These are phyloP conservation scores for Gymnobelideus leadbeateri DNA, from an alignment of 2,113 vertebrate genomes.

Conservation along the genomic window DNA sequence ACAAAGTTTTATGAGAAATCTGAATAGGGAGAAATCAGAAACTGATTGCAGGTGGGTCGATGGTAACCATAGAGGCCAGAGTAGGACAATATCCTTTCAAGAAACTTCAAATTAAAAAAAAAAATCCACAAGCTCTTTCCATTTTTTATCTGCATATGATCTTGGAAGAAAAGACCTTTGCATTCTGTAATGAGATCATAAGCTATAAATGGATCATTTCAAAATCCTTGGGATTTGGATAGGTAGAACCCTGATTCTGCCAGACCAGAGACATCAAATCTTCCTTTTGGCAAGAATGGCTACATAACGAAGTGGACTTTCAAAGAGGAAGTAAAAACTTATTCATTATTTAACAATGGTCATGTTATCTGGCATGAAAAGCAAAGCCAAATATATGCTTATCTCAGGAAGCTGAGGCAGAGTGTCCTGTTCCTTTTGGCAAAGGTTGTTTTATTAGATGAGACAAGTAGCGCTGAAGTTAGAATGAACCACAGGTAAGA, in stretches of 20 bases:
- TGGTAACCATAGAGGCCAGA: background rate
- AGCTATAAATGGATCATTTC: background rate
- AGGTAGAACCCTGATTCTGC: background rate
- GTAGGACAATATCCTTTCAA: background rate
- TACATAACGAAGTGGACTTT: background rate
- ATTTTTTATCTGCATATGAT: background rate
- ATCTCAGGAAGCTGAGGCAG: background rate
- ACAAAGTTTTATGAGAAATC: background rate
- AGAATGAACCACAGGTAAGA: background rate
- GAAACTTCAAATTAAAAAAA: background rate
- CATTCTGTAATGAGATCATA: background rate
- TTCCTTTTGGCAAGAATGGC: background rate
- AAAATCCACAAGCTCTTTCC: background rate
- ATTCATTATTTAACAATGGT: background rate
- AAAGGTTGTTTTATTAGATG: background rate
- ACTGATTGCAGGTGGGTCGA: background rate
- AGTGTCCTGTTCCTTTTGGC: background rate
- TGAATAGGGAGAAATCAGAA: background rate
- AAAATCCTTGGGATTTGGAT: background rate
- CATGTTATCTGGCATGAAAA: background rate
- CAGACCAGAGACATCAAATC: background rate
- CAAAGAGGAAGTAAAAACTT: background rate
- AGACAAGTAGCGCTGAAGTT: background rate
- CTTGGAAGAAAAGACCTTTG: background rate
- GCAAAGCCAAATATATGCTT: background rate